These are phyloP conservation scores for Vanessa cardui DNA, from an alignment of 2,888 invertebrate species.

Conservation along the genomic window DNA sequence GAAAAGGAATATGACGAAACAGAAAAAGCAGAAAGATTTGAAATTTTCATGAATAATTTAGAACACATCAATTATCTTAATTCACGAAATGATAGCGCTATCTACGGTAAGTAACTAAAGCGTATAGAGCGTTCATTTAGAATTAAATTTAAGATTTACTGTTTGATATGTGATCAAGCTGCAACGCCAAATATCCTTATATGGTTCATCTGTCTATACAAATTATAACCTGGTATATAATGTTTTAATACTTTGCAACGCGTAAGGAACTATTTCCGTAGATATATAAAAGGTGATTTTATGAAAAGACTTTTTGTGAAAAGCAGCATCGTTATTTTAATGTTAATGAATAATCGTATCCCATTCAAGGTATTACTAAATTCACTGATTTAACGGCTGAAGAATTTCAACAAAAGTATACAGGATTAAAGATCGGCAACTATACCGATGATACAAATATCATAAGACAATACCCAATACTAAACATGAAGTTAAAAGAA, in stretches of 20 bases:
- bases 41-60: conserved; percentile 38
- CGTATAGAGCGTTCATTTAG: background rate
- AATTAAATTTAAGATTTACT: no score
- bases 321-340: no score
- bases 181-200: no score
- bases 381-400: conserved; percentile 39
- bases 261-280: no score
- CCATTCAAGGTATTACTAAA: conserved; percentile 26
- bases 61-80: conserved; percentile 35
- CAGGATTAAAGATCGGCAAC: conserved; percentile 13
- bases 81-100: conserved; percentile 18
- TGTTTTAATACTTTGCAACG: no score
- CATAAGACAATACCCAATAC: no score
- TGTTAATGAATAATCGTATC: background rate
- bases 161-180: no score
- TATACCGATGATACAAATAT: background rate
- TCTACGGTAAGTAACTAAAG: conserved; percentile 31
- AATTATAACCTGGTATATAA: no score
- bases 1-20: conserved; percentile 62
- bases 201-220: no score
- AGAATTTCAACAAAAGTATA: conserved; percentile 32
- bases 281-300: no score
- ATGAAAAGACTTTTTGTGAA: no score
- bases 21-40: conserved; percentile 88
- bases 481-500: background rate